Percentiles rank a stretch among this genome's conserved stretches.
Evolutionary conservation across 2,113 vertebrate genomes (phyloP).

Genomic region (Hippocampus zosterae): DNA sequence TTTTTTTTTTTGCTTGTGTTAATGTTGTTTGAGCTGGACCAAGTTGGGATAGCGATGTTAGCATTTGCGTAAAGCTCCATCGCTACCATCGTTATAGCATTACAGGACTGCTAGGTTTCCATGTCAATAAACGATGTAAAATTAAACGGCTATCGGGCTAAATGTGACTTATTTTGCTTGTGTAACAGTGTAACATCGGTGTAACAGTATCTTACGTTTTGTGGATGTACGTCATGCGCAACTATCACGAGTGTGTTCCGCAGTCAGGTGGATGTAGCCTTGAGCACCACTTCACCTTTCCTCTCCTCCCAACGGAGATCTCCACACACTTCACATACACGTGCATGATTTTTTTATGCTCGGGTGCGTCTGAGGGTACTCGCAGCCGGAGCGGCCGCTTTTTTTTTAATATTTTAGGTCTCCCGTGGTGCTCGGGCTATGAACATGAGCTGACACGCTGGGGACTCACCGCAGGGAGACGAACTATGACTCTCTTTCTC

Average conservation of each 20-base stretch:
- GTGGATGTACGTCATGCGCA: not conserved
- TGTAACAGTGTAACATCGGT: no score
- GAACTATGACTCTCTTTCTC: conserved; percentile 18
- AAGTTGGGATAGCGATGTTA: no score
- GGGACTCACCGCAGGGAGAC: conserved; percentile 37
- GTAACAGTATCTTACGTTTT: not conserved
- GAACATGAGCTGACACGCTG: conserved; percentile 35
- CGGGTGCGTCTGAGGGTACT: conserved; percentile 33
- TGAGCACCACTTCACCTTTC: conserved; percentile 25
- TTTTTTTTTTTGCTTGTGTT: no score
- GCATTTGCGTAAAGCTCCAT: no score
- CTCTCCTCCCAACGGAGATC: not conserved
- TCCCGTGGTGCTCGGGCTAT: conserved; percentile 34
- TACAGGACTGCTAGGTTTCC: no score
- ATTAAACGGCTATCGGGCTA: no score
- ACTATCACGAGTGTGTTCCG: conserved; percentile 3
- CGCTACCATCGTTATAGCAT: no score
- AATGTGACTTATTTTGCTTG: no score
- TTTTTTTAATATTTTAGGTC: conserved; percentile 40
- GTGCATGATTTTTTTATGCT: conserved; percentile 15
- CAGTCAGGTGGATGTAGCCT: conserved; percentile 21
- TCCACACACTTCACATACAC: not conserved
- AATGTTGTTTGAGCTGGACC: no score
- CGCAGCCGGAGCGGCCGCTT: conserved; percentile 18
- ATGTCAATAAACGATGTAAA: no score